A percentile compares a stretch with the other conserved stretches of the same genome.
Evolutionary conservation across 2,888 invertebrate species (phyloP).

Genomic region (Bimastos eiseni): DNA sequence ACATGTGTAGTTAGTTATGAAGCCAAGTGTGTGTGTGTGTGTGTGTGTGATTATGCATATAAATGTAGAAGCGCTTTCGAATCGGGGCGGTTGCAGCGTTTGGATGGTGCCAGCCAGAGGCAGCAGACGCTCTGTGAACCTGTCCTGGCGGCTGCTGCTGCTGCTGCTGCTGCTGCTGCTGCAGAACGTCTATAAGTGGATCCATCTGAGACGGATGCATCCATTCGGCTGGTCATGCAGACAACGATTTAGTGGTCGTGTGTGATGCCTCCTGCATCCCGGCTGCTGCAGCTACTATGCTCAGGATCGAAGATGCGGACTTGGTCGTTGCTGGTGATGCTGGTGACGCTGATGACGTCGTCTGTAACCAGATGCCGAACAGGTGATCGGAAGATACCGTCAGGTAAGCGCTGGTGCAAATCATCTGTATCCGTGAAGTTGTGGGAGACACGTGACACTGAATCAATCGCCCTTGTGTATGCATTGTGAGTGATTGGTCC

Average conservation of each 20-base stretch:
- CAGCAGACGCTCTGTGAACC: neutral
- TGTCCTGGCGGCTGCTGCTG: neutral
- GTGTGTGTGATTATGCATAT: neutral
- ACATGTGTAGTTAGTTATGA: constrained; percentile 13
- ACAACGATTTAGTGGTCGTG: neutral
- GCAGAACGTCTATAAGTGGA: neutral
- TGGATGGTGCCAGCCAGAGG: neutral
- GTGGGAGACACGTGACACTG: neutral
- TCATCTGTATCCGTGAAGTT: neutral
- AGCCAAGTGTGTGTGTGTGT: constrained; percentile 2
- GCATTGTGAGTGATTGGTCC: neutral
- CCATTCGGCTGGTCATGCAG: constrained; percentile 6
- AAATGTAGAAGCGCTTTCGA: neutral
- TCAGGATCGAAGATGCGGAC: neutral
- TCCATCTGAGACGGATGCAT: neutral
- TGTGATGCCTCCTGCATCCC: neutral
- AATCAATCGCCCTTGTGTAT: neutral
- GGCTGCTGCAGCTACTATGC: constrained; percentile 13
- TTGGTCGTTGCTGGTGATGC: neutral
- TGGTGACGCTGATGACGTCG: constrained; percentile 13
- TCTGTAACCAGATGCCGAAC: constrained; percentile 13
- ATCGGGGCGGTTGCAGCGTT: neutral
- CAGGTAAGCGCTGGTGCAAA: neutral
- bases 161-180: neutral
- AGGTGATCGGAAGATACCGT: neutral